A percentile compares a stretch with the other conserved stretches of the same genome.
Evolutionary conservation across 2,888 invertebrate species (phyloP).

Genomic region (Cataglyphis altisquamis): DNA sequence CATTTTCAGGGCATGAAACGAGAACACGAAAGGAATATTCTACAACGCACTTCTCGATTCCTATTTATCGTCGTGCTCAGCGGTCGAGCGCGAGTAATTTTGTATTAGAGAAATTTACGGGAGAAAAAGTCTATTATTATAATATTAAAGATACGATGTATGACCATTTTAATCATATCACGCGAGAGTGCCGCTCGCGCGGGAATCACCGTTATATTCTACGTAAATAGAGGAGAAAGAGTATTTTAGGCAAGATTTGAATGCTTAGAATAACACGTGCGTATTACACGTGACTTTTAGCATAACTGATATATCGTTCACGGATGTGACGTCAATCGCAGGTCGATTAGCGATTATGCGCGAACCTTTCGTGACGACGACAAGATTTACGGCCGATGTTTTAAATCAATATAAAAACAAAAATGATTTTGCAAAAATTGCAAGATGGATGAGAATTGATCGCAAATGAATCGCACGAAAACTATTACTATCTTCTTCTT

Average conservation of each 20-base stretch:
- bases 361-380: slow-evolving; percentile 6
- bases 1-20: slow-evolving; percentile 40
- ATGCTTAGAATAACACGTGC: slow-evolving; percentile 37
- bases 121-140: slow-evolving; percentile 61
- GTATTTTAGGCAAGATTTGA: slow-evolving; percentile 57
- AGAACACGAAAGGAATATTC: slow-evolving; percentile 50
- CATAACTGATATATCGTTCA: slow-evolving; percentile 38
- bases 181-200: slow-evolving; percentile 59
- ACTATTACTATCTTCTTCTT: slow-evolving; percentile 24
- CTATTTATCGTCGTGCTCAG: slow-evolving; percentile 63
- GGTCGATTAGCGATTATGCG: slow-evolving; percentile 34
- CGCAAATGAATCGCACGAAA: slow-evolving; percentile 11
- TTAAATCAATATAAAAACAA: slow-evolving; percentile 3
- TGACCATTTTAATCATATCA: slow-evolving; percentile 81
- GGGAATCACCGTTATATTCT: slow-evolving; percentile 56
- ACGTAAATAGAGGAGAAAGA: slow-evolving; percentile 45
- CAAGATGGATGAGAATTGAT: slow-evolving; percentile 13
- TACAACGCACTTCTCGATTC: slow-evolving; percentile 58
- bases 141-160: slow-evolving; percentile 68
- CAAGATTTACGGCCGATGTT: slow-evolving; percentile 22
- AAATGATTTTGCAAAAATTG: slow-evolving; percentile 21
- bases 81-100: slow-evolving; percentile 75
- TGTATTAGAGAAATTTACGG: slow-evolving; percentile 73
- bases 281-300: slow-evolving; percentile 36
- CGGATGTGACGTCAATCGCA: slow-evolving; percentile 35